phyloP scores from a whole-genome alignment of 2,113 vertebrate genomes.

The Ceyx margarethae region DNA sequence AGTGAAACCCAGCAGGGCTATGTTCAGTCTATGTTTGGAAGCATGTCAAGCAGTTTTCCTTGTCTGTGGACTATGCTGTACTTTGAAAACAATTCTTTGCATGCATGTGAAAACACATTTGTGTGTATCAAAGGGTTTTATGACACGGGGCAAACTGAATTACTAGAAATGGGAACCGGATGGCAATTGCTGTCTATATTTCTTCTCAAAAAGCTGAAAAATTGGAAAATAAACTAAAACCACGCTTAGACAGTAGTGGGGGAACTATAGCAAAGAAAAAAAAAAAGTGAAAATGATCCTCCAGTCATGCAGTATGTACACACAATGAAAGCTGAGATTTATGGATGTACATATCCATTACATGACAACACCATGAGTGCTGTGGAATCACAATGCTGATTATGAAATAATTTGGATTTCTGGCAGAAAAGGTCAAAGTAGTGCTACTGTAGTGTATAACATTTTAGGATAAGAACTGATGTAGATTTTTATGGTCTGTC shows the following conservation, averaged over 20 bases:
- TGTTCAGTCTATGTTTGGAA: background rate
- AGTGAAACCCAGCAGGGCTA: background rate
- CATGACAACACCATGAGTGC: background rate
- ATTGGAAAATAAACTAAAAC: slow-evolving; percentile 35
- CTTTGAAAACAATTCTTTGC: slow-evolving; percentile 20
- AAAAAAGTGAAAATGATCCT: background rate
- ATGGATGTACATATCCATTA: background rate
- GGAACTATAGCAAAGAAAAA: slow-evolving; percentile 6
- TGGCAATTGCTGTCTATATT: slow-evolving; percentile 11
- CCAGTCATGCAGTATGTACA: background rate
- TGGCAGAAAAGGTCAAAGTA: background rate
- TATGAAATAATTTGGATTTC: background rate
- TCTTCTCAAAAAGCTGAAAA: slow-evolving; percentile 43
- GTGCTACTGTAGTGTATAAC: background rate
- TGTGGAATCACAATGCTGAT: background rate
- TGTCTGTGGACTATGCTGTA: background rate
- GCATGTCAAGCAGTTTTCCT: background rate
- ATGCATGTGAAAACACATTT: slow-evolving; percentile 34
- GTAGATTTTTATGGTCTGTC: background rate
- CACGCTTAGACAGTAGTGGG: slow-evolving; percentile 6
- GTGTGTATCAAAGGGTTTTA: slow-evolving; percentile 37
- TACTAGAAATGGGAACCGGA: slow-evolving; percentile 53
- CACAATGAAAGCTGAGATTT: slow-evolving; percentile 10
- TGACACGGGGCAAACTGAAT: slow-evolving; percentile 16
- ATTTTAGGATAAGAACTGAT: background rate